Percentiles rank a stretch among this genome's conserved stretches.
These are phyloP conservation scores for Cebidichthys violaceus DNA, from an alignment of 2,113 vertebrate genomes.

Conservation along the genomic window DNA sequence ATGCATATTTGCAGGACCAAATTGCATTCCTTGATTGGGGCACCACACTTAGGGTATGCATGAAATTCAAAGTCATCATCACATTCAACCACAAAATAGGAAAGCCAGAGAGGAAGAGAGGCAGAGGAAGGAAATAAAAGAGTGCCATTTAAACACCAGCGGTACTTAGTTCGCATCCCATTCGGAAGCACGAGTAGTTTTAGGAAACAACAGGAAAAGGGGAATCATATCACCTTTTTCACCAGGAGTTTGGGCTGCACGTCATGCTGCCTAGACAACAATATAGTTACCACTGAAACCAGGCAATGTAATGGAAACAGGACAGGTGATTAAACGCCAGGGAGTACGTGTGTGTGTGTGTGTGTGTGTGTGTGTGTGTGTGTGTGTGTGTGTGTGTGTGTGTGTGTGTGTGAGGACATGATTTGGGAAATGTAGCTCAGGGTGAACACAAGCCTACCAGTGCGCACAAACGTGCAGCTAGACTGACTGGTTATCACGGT, in stretches of 20 bases:
- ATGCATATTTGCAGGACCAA: slow-evolving; percentile 67
- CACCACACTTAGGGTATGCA: slow-evolving; percentile 34
- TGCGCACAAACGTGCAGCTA: slow-evolving; percentile 22
- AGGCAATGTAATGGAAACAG: slow-evolving; percentile 13
- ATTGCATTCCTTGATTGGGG: slow-evolving; percentile 71
- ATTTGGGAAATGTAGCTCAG: slow-evolving; percentile 1
- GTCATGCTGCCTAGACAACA: neutral
- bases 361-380: neutral
- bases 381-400: neutral
- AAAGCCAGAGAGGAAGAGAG: slow-evolving; percentile 5
- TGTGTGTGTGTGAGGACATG: neutral
- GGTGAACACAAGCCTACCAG: neutral
- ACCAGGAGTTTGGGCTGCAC: neutral
- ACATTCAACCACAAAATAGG: slow-evolving; percentile 48
- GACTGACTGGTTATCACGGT: slow-evolving; percentile 11
- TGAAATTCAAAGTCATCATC: slow-evolving; percentile 70
- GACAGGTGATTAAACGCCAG: slow-evolving; percentile 21
- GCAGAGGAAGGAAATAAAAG: neutral
- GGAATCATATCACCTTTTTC: neutral
- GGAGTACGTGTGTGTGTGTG: neutral
- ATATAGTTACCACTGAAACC: neutral
- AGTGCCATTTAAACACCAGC: slow-evolving; percentile 8
- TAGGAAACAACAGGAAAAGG: neutral
- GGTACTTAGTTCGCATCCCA: slow-evolving; percentile 26
- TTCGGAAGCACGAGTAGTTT: neutral